Evolutionary conservation across 1,140 invertebrate genomes (phyloP).

Genomic region (Drosophila asahinai): DNA sequence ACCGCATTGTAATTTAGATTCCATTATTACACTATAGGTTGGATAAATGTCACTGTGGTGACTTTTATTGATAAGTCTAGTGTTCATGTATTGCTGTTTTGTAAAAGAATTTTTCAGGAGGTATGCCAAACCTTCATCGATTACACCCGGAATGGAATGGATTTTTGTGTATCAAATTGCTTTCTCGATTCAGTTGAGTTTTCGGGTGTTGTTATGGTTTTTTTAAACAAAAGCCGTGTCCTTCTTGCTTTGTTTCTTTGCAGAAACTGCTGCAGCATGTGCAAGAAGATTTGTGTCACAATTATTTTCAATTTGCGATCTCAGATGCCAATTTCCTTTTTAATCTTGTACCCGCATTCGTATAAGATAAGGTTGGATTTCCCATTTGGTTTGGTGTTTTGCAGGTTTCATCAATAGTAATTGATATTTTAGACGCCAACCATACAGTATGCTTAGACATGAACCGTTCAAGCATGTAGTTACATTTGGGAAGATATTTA

Average conservation of each 20-base stretch:
- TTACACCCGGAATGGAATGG: not conserved
- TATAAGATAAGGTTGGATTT: not conserved
- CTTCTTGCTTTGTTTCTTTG: not conserved
- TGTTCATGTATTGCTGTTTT: not conserved
- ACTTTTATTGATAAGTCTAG: constrained; percentile 4
- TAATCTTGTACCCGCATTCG: no score
- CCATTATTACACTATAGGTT: constrained; percentile 5
- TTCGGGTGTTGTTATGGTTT: not conserved
- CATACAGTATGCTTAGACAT: constrained; percentile 25
- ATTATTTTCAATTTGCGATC: no score
- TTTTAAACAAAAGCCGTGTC: not conserved
- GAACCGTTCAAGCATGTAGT: constrained; percentile 3
- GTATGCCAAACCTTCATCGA: not conserved
- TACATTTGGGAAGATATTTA: constrained; percentile 18
- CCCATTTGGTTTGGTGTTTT: not conserved
- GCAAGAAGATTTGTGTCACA: constrained; percentile 1
- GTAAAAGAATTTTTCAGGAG: not conserved
- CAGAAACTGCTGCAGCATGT: not conserved
- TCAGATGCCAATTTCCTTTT: no score
- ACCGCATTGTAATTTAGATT: constrained; percentile 9
- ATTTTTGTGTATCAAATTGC: not conserved
- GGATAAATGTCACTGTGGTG: constrained; percentile 7
- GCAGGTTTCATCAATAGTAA: not conserved
- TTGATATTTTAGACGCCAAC: not conserved
- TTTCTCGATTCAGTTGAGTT: not conserved